Evolutionary conservation across 2,888 invertebrate species (phyloP), one percentile per base, ranked within the genome.

Genomic region (Megaustenia siamemsis): DNA sequence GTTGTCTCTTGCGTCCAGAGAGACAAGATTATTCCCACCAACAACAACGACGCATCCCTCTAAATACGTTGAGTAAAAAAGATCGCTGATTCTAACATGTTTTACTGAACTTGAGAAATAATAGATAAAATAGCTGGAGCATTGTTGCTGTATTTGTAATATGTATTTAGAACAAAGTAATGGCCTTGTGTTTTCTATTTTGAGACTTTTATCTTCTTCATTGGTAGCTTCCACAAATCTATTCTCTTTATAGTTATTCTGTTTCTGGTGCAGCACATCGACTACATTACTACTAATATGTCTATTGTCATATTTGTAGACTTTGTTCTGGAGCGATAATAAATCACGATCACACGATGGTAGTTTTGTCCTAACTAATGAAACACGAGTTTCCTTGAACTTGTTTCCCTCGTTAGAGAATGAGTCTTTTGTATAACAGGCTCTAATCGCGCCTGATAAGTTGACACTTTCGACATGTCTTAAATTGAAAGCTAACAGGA

Each of bases 41-140:
- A 45, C 28, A 60, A 82, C 18, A 5, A 15, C 6, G 4, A 81
- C 8, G 24, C 12, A 10, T 45, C 6, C 12, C 6, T 56, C 24
- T 56, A 12, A 10, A 18, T 66, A 28, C 6, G 38, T 0, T 24
- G 4, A 0, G 2, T 6, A 10, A 35, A n/a, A 56, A 21, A 38
- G 4, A 6, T 45, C 21, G 32, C 6, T n/a, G 32, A 10, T 8
- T 43, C 28, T 49, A 18, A 76, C 28, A n/a, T 49, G 6, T 28
- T 76, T 43, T 43, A 76, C 28, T n/a, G 49, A 49, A 28, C n/a
- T 4, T 35, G 76, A 76, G 15, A 76, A 12, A 43, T 35, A 76
- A 28, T 53, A 21, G 5, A 2, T 71, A 5, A 32, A 32, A 0
- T 66, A 32, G 24, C 66, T 12, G 12, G 45, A 45, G 6, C 6